Evolutionary conservation across 2,888 invertebrate species (phyloP).

Genomic region (Macaria liturata): DNA sequence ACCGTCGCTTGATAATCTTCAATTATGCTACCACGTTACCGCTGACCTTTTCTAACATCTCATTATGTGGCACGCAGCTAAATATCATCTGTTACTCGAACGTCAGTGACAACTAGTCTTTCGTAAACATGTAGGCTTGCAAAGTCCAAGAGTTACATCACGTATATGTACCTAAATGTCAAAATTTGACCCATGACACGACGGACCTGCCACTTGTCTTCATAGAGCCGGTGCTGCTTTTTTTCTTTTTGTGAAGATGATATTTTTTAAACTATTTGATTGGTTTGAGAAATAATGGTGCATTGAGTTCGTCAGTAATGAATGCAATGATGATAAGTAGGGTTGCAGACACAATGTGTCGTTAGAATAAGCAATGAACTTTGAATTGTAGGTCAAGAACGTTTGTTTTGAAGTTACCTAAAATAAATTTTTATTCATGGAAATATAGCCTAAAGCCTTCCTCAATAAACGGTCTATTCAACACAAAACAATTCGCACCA

Average conservation of each 20-base stretch:
- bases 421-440: no score
- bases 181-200: constrained; percentile 75
- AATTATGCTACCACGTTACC: constrained; percentile 50
- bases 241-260: constrained; percentile 15
- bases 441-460: no score
- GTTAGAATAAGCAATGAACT: constrained; percentile 20
- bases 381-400: constrained; percentile 16
- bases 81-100: constrained; percentile 50
- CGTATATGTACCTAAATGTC: constrained; percentile 67
- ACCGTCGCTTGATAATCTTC: constrained; percentile 53
- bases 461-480: no score
- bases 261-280: constrained; percentile 18
- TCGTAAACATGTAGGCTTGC: constrained; percentile 50
- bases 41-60: constrained; percentile 60
- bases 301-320: constrained; percentile 21
- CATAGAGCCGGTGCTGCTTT: constrained; percentile 12
- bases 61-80: constrained; percentile 60
- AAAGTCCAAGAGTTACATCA: constrained; percentile 56
- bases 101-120: constrained; percentile 62
- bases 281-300: constrained; percentile 24
- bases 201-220: constrained; percentile 59
- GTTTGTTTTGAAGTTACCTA: constrained; percentile 12
- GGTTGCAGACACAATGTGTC: constrained; percentile 19
- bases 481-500: no score
- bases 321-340: constrained; percentile 11